A percentile compares a stretch with the other conserved stretches of the same genome.
Conservation (phyloP, 2,113 vertebrate genomes). For the Noctilio leporinus region DNA sequence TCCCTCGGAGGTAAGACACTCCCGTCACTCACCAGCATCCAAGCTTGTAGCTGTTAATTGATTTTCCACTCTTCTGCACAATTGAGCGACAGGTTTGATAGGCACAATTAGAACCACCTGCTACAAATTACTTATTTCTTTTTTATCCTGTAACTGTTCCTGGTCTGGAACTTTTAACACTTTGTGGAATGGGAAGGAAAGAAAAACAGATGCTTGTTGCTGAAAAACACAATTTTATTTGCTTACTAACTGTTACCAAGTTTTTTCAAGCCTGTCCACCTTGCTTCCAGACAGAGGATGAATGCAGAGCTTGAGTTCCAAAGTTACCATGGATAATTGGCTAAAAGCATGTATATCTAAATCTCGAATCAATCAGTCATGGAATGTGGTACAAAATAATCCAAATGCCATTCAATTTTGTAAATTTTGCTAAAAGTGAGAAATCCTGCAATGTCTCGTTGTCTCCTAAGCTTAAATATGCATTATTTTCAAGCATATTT, state of each 20-base stretch:
- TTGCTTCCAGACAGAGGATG: neutral
- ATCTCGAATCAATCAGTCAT: neutral
- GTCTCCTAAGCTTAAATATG: neutral
- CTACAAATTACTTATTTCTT: slow-evolving; percentile 59
- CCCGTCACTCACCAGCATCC: slow-evolving; percentile 38
- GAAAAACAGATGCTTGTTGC: neutral
- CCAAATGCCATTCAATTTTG: neutral
- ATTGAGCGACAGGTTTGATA: slow-evolving; percentile 56
- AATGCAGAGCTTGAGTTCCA: neutral
- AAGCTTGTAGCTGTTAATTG: slow-evolving; percentile 64
- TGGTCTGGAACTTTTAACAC: slow-evolving; percentile 53
- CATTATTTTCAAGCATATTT: neutral
- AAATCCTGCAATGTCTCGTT: neutral
- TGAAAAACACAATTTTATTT: slow-evolving; percentile 12
- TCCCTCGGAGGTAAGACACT: slow-evolving; percentile 34
- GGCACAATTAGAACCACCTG: slow-evolving; percentile 70
- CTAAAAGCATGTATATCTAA: neutral
- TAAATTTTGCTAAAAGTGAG: slow-evolving; percentile 2
- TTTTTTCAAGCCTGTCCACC: neutral
- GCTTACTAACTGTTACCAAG: neutral
- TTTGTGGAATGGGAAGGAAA: neutral
- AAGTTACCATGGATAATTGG: neutral
- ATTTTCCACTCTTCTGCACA: slow-evolving; percentile 70
- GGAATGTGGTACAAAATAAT: neutral
- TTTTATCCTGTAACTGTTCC: slow-evolving; percentile 17